Conservation (phyloP, 2,888 invertebrate species). For the Sinohyriopsis cumingii region DNA sequence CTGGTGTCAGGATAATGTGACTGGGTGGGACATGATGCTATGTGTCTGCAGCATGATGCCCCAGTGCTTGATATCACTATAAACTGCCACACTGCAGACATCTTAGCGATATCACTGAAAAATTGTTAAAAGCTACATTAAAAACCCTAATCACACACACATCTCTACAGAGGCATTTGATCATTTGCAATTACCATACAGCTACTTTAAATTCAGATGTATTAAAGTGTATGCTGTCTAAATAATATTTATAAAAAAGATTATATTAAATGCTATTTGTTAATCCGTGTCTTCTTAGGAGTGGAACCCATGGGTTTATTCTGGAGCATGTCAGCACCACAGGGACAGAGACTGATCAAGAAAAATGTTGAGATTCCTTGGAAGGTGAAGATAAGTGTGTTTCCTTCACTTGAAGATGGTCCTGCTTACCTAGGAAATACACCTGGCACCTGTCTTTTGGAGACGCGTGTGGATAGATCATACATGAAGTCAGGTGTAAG, state of each 20-base stretch:
- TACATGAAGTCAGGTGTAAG: conserved; percentile 21
- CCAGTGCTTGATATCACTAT: too few relatives aligned
- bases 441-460: conserved; percentile 1
- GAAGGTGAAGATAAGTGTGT: conserved; percentile 36
- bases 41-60: too few relatives aligned
- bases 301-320: conserved; percentile 62
- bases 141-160: too few relatives aligned
- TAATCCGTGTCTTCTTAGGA: conserved; percentile 28
- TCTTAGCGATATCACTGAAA: too few relatives aligned
- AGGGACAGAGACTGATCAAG: conserved; percentile 41
- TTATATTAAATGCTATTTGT: neutral
- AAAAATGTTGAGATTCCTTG: conserved; percentile 49
- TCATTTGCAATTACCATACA: too few relatives aligned
- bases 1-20: too few relatives aligned
- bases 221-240: neutral
- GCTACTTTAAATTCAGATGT: too few relatives aligned
- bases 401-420: conserved; percentile 5
- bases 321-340: conserved; percentile 46
- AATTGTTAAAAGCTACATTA: too few relatives aligned
- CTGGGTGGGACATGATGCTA: too few relatives aligned
- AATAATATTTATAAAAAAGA: neutral
- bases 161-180: too few relatives aligned
- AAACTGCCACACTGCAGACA: too few relatives aligned
- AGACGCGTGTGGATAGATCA: conserved; percentile 13
- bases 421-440: neutral